phyloP scores from a whole-genome alignment of 2,888 invertebrate species.

The Aspidiotus rigidus region DNA sequence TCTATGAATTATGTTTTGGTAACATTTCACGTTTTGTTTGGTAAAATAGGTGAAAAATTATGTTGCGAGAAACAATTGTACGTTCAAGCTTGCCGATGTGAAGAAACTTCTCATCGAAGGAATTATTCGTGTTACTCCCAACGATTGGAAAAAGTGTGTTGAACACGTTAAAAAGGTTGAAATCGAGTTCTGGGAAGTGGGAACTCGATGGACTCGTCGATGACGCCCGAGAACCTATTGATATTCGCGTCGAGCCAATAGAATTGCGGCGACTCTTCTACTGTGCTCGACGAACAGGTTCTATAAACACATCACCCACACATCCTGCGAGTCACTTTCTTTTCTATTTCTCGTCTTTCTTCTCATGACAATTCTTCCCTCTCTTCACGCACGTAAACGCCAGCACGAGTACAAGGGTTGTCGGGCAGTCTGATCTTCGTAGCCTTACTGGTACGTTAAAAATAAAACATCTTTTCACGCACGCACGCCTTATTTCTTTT shows the following conservation, averaged over 20 bases:
- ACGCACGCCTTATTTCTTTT: no score
- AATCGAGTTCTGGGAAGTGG: constrained; percentile 21
- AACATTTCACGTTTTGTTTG: neutral
- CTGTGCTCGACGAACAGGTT: neutral
- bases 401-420: no score
- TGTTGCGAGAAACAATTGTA: constrained; percentile 17
- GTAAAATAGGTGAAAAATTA: constrained; percentile 4
- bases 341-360: no score
- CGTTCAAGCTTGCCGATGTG: constrained; percentile 11
- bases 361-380: no score
- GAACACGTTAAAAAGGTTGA: constrained; percentile 9
- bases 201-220: constrained; percentile 12
- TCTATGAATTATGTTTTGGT: neutral
- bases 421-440: no score
- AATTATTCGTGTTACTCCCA: neutral
- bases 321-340: no score
- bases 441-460: no score
- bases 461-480: no score
- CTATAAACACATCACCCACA: no score
- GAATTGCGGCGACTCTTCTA: no score
- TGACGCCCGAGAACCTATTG: neutral
- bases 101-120: constrained; percentile 10
- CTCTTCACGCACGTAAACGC: no score
- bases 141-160: constrained; percentile 18
- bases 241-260: neutral